Conservation (phyloP, 2,888 invertebrate genomes). For the Tricholauxania praeusta region DNA sequence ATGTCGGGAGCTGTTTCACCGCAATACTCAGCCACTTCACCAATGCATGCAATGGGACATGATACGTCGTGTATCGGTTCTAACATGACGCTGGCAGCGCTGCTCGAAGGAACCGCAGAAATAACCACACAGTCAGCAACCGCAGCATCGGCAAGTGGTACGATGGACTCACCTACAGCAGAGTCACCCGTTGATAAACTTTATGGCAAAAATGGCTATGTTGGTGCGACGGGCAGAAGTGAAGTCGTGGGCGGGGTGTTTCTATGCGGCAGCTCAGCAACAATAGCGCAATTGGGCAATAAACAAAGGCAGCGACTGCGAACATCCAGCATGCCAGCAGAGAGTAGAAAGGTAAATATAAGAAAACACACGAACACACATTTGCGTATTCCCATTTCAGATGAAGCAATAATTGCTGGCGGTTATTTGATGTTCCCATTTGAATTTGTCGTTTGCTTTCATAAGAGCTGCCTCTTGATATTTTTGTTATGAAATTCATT, state of each 20-base stretch:
- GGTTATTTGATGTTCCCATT: too few species aligned
- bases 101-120: conserved; percentile 50
- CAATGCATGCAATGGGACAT: conserved; percentile 47
- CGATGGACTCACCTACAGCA: conserved; percentile 44
- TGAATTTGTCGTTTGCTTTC: too few species aligned
- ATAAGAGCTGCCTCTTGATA: too few species aligned
- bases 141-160: conserved; percentile 35
- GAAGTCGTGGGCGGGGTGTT: conserved; percentile 42
- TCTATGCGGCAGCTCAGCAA: conserved; percentile 55
- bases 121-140: conserved; percentile 34
- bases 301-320: conserved; percentile 63
- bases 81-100: conserved; percentile 42
- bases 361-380: background rate
- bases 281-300: conserved; percentile 53
- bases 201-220: conserved; percentile 31
- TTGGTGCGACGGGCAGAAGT: conserved; percentile 29
- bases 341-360: conserved; percentile 64
- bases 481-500: too few species aligned
- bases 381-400: background rate
- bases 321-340: conserved; percentile 67
- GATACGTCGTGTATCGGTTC: conserved; percentile 41
- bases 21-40: conserved; percentile 57
- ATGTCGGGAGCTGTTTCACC: conserved; percentile 67
- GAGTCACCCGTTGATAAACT: conserved; percentile 31
- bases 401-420: too few species aligned